These are phyloP conservation scores for Mimachlamys varia DNA, from an alignment of 2,888 invertebrate genomes.

Conservation along the genomic window DNA sequence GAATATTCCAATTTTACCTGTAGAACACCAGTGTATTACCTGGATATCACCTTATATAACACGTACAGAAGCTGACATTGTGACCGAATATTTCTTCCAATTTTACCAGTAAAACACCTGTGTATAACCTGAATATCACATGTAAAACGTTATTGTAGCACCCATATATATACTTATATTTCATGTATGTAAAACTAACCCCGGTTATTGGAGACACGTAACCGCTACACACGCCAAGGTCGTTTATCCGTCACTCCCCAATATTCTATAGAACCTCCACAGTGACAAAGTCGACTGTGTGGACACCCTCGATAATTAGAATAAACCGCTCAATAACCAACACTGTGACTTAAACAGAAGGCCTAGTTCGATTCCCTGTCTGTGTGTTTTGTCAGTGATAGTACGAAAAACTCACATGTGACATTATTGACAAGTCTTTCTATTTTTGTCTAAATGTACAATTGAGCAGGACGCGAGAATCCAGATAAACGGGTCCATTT, in stretches of 20 bases:
- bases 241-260: neutral
- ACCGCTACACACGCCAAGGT: no score
- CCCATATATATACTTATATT: no score
- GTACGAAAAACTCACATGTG: neutral
- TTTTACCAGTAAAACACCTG: no score
- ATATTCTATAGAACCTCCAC: neutral
- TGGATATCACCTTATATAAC: no score
- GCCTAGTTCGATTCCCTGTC: neutral
- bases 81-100: no score
- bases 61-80: no score
- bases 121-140: no score
- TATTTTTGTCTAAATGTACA: neutral
- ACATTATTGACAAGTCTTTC: neutral
- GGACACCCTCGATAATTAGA: neutral
- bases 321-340: neutral
- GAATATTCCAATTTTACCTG: no score
- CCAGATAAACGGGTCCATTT: neutral
- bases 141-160: no score
- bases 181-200: no score
- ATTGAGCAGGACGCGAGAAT: neutral
- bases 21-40: no score
- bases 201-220: no score
- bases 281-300: neutral
- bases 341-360: neutral
- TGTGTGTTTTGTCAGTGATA: neutral